Percentiles rank a stretch among this genome's conserved stretches.
These are phyloP conservation scores for Pyrrhosoma nymphula DNA, from an alignment of 2,888 invertebrate species.

Conservation along the genomic window DNA sequence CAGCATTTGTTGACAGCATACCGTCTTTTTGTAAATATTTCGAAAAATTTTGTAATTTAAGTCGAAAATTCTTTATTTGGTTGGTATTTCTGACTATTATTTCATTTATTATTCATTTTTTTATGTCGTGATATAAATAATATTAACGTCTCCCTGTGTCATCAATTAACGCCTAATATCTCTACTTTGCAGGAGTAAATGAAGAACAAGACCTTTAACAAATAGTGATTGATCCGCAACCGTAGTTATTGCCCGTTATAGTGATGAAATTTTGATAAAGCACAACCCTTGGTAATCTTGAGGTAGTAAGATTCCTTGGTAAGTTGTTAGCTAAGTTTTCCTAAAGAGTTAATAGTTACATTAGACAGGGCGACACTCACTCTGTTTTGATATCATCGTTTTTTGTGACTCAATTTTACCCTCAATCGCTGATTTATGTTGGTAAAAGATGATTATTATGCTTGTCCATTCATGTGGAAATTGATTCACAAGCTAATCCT, in stretches of 20 bases:
- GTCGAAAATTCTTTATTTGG: not conserved
- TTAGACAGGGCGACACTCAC: not conserved
- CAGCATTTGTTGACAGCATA: conserved; percentile 48
- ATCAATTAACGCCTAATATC: not conserved
- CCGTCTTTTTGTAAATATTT: not conserved
- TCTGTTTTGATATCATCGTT: too few relatives aligned
- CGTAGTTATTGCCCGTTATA: not conserved
- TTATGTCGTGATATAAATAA: not conserved
- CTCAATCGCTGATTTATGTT: too few relatives aligned
- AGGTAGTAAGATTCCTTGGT: conserved; percentile 54
- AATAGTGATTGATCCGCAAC: not conserved
- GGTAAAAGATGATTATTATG: too few relatives aligned
- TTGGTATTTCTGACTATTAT: not conserved
- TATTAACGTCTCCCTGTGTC: not conserved
- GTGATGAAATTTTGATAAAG: conserved; percentile 56
- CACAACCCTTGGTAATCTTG: conserved; percentile 7
- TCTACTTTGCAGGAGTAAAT: conserved; percentile 23
- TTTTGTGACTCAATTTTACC: too few relatives aligned
- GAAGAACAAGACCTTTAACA: not conserved
- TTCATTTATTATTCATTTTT: not conserved
- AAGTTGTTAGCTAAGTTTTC: not conserved
- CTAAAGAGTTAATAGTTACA: not conserved
- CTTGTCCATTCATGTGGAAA: too few relatives aligned
- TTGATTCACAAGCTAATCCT: too few relatives aligned
- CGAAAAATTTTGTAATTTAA: not conserved